These are phyloP conservation scores for Nautilus pompilius DNA, from an alignment of 1,140 invertebrate species.

Conservation along the genomic window DNA sequence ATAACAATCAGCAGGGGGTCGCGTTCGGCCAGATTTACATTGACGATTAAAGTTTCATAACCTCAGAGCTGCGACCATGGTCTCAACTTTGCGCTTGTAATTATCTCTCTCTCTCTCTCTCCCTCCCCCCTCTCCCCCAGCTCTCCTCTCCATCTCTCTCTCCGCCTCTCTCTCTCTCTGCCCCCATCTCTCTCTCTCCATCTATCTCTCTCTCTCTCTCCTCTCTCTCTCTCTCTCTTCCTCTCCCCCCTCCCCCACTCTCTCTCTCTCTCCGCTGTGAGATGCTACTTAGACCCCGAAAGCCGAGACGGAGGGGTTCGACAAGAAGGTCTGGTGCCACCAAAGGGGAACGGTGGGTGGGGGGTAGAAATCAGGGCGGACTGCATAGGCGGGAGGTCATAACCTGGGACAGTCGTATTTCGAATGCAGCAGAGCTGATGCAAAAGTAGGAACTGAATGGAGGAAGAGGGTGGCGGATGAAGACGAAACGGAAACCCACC, in stretches of 20 bases:
- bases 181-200: slow-evolving; percentile 57
- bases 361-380: too few species aligned
- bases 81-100: background rate
- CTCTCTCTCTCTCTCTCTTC: background rate
- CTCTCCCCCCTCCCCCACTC: slow-evolving; percentile 1
- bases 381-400: too few species aligned
- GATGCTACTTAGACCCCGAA: background rate
- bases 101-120: background rate
- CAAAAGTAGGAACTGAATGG: too few species aligned
- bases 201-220: background rate
- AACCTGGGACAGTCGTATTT: background rate
- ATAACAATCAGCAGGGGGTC: too few species aligned
- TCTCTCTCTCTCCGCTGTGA: background rate
- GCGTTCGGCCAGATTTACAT: too few species aligned
- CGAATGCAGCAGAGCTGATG: background rate
- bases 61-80: background rate
- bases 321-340: background rate
- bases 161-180: background rate
- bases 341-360: too few species aligned
- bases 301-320: background rate
- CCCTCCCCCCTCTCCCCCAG: too few species aligned
- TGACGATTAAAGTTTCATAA: slow-evolving; percentile 1
- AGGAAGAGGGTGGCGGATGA: too few species aligned
- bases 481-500: too few species aligned
- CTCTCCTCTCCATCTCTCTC: slow-evolving; percentile 69